Evolutionary conservation across 2,888 invertebrate species (phyloP), one percentile per base, ranked within the genome.

Genomic region (Herminia tarsipennalis): DNA sequence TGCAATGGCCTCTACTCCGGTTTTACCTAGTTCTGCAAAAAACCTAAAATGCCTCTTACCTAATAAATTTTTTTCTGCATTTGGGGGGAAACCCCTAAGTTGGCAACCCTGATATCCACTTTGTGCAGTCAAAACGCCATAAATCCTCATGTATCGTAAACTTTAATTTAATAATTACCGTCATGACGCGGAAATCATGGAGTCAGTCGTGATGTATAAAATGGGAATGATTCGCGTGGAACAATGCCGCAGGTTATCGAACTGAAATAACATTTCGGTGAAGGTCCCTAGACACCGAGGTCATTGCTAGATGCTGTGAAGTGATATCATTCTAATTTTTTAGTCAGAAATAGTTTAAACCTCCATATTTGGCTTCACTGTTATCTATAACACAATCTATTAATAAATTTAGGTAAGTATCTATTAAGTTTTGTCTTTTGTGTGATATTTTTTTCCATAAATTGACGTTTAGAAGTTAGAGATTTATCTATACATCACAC

Each of bases 181-280:
- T 77, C 86, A 83, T 81, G 82, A 89, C 65, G 84, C 90, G 89
- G 89, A 89, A 90, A 86, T 86, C 81, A 81, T 84, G 85, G 71
- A 76, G 70, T 66, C 70, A 73, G 74, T 86, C 81, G 82, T 83
- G 83, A 73, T 78, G 77, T 82, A 87, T 84, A 84, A 86, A 88
- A 86, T 86, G 71, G 82, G 80, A 85, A 81, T 83, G 80, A 81
- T 83, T 78, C 81, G 80, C 75, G 64, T 71, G 69, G 75, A 87
- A 88, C 88, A 88, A 89, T 86, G 79, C 76, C 46, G 52, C 51
- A 76, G 89, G 88, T 88, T 79, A 81, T 83, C 77, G 89, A 83
- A 84, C 90, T 78, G 56, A 63, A 79, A 68, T 89, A 88, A 81
- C 90, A 90, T 88, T 89, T 89, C 68, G 81, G 82, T 78, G 88